phyloP scores from a whole-genome alignment of 2,113 vertebrate species.

The Gallinago paraguaiae region DNA sequence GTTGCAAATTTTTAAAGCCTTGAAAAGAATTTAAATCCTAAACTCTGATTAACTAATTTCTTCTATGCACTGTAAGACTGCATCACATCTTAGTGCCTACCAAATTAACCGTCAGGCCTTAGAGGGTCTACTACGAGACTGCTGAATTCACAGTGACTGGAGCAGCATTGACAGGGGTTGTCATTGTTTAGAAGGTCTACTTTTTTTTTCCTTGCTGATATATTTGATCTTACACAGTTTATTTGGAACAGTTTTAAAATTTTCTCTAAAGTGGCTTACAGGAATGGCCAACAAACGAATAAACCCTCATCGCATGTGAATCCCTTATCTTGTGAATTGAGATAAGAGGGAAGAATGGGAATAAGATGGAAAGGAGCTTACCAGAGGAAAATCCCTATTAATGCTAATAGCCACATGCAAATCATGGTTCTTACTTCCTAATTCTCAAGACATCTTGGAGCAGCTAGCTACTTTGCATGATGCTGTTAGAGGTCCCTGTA shows the following conservation, averaged over 20 bases:
- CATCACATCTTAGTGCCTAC: not conserved
- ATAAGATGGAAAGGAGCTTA: not conserved
- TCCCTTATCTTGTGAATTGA: not conserved
- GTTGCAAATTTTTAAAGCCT: not conserved
- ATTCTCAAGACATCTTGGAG: not conserved
- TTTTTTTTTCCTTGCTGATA: not conserved
- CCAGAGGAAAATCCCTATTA: slow-evolving; percentile 45
- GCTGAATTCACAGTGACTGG: not conserved
- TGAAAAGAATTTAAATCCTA: not conserved
- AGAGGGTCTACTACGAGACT: not conserved
- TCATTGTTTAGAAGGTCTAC: not conserved
- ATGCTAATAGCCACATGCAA: slow-evolving; percentile 26
- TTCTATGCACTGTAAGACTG: not conserved
- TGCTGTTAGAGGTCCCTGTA: not conserved
- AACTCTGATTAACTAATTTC: not conserved
- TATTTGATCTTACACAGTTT: not conserved
- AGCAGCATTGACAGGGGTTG: not conserved
- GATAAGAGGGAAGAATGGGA: slow-evolving; percentile 15
- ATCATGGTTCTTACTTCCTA: not conserved
- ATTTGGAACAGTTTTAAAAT: not conserved
- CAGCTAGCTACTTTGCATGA: not conserved
- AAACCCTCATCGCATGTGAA: not conserved
- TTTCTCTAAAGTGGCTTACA: not conserved
- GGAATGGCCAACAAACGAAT: not conserved
- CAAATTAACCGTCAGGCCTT: not conserved